A percentile compares a stretch with the other conserved stretches of the same genome.
Conservation (phyloP, 2,797 vertebrate genomes). For the Sardinella longiceps region DNA sequence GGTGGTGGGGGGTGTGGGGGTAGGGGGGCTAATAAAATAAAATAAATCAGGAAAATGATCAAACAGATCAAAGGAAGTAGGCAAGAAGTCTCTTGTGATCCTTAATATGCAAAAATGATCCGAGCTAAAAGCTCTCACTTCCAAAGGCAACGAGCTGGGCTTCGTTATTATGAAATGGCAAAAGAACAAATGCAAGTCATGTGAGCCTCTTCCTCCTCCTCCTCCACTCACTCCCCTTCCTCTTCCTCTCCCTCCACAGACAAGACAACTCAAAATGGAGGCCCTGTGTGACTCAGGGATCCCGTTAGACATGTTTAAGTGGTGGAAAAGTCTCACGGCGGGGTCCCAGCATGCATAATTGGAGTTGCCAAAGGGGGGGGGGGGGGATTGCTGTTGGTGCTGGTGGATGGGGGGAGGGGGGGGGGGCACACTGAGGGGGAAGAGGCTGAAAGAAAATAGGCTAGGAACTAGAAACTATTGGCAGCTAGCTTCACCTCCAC, state of each 20-base stretch:
- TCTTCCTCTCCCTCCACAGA: not conserved
- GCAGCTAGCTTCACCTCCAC: not conserved
- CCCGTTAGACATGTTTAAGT: not conserved
- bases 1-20: conserved; percentile 24
- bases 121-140: not conserved
- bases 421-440: not conserved
- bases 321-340: conserved; percentile 13
- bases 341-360: conserved; percentile 23
- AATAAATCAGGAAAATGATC: not conserved
- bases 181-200: conserved; percentile 13
- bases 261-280: not conserved
- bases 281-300: not conserved
- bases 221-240: not conserved
- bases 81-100: not conserved
- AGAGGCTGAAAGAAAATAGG: not conserved
- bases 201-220: not conserved
- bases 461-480: not conserved
- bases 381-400: not conserved
- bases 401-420: not conserved
- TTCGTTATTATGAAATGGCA: not conserved
- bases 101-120: conserved; percentile 14
- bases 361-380: not conserved
- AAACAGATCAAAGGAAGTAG: not conserved
- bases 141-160: not conserved
- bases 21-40: not conserved